A percentile compares a stretch with the other conserved stretches of the same genome.
phyloP scores from a whole-genome alignment of 2,113 vertebrate species.

The Solea senegalensis region DNA sequence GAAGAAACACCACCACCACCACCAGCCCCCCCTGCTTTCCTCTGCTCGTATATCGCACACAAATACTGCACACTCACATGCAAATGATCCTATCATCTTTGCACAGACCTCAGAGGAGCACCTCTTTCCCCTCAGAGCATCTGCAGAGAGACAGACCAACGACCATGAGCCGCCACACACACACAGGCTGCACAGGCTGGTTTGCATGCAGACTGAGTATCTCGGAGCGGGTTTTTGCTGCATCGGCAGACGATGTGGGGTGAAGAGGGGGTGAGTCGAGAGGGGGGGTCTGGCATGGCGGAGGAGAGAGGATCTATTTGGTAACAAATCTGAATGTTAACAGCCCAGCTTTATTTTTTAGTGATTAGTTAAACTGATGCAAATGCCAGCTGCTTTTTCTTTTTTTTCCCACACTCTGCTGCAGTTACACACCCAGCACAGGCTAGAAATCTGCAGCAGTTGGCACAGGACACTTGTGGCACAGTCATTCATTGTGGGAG shows the following conservation, averaged over 20 bases:
- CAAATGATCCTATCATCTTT: background rate
- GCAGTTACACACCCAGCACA: background rate
- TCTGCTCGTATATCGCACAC: background rate
- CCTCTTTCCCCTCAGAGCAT: background rate
- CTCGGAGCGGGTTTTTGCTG: constrained; percentile 23
- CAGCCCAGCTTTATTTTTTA: too few relatives aligned
- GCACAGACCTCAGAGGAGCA: background rate
- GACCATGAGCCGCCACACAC: background rate
- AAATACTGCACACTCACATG: background rate
- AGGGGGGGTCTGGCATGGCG: background rate
- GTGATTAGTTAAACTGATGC: too few relatives aligned
- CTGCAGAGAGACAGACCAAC: too few relatives aligned
- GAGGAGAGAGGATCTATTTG: constrained; percentile 26
- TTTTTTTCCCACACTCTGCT: too few relatives aligned
- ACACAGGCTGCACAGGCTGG: constrained; percentile 19
- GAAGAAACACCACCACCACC: too few relatives aligned
- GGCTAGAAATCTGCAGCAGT: constrained; percentile 3
- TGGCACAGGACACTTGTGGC: constrained; percentile 11
- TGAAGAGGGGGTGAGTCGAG: background rate
- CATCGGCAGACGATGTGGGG: constrained; percentile 48
- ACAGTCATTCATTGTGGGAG: constrained; percentile 12
- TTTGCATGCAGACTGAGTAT: constrained; percentile 52
- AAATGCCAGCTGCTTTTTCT: too few relatives aligned
- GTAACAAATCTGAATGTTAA: background rate
- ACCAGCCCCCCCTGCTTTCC: background rate